Conservation (phyloP, 2,113 vertebrate species). For the Xenopus laevis region DNA sequence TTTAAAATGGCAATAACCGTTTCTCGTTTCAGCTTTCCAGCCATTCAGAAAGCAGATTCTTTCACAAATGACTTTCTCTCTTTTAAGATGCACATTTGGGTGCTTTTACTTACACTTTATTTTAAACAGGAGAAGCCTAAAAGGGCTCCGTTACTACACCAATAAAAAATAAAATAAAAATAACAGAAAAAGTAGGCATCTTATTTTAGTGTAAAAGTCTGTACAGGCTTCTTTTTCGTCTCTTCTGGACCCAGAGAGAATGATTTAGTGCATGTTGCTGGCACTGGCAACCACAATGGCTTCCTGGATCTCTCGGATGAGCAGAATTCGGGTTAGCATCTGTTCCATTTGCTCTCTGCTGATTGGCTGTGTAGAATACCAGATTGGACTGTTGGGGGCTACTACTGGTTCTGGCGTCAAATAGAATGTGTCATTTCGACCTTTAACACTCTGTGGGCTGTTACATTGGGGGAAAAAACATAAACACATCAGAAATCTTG, state of each 20-base stretch:
- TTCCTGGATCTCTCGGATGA: slow-evolving; percentile 98
- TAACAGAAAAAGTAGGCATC: slow-evolving; percentile 68
- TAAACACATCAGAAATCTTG: slow-evolving; percentile 49
- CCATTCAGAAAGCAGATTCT: slow-evolving; percentile 53
- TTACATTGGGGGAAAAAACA: slow-evolving; percentile 40
- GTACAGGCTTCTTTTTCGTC: slow-evolving; percentile 59
- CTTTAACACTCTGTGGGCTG: slow-evolving; percentile 97
- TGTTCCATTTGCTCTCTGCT: slow-evolving; percentile 92
- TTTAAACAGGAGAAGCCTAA: slow-evolving; percentile 74
- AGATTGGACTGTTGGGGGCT: slow-evolving; percentile 98
- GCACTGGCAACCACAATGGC: slow-evolving; percentile 75
- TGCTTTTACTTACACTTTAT: slow-evolving; percentile 67
- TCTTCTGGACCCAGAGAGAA: slow-evolving; percentile 51
- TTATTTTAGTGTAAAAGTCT: slow-evolving; percentile 79
- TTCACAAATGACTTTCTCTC: slow-evolving; percentile 53
- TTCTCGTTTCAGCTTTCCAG: slow-evolving; percentile 50
- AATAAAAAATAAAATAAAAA: slow-evolving; percentile 61
- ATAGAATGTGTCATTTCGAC: slow-evolving; percentile 97
- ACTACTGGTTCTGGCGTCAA: slow-evolving; percentile 97
- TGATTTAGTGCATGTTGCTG: slow-evolving; percentile 76
- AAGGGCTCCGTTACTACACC: slow-evolving; percentile 73
- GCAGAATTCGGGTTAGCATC: slow-evolving; percentile 93
- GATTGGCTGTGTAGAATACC: slow-evolving; percentile 98
- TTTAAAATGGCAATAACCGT: slow-evolving; percentile 58
- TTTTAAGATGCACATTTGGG: slow-evolving; percentile 66